phyloP scores from a whole-genome alignment of 2,888 invertebrate species.

The Perdita meconis region DNA sequence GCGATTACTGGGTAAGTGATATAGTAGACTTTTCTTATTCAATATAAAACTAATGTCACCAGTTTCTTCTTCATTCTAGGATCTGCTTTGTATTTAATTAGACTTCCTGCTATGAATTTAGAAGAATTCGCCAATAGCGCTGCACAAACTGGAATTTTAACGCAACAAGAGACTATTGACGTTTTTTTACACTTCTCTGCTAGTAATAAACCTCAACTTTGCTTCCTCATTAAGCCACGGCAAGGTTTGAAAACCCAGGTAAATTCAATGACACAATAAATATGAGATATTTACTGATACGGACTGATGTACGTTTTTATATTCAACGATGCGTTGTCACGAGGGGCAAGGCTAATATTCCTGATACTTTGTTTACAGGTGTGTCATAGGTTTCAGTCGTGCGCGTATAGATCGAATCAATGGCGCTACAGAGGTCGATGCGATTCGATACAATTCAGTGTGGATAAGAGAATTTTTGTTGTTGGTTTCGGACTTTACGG shows the following conservation, averaged over 20 bases:
- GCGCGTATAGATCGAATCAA: conserved; percentile 98
- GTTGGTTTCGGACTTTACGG: conserved; percentile 98
- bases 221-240: conserved; percentile 93
- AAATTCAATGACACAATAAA: too few species aligned
- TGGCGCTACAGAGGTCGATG: conserved; percentile 98
- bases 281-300: too few species aligned
- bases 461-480: conserved; percentile 97
- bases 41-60: conserved; percentile 5
- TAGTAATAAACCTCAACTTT: conserved; percentile 92
- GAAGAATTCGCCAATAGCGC: conserved; percentile 98
- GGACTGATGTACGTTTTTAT: too few species aligned
- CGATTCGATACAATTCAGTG: conserved; percentile 98
- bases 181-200: conserved; percentile 98
- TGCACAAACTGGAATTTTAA: conserved; percentile 95
- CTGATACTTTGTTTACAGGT: conserved; percentile 86
- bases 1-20: conserved; percentile 76
- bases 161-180: conserved; percentile 96
- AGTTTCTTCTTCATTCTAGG: conserved; percentile 73
- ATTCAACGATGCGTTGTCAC: too few species aligned
- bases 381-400: conserved; percentile 97
- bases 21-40: not conserved
- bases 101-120: conserved; percentile 97
- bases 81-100: conserved; percentile 91
- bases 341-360: not conserved
- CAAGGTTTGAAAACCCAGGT: conserved; percentile 95